These are phyloP conservation scores for Papilio protenor DNA, from an alignment of 2,888 invertebrate species.

Conservation along the genomic window DNA sequence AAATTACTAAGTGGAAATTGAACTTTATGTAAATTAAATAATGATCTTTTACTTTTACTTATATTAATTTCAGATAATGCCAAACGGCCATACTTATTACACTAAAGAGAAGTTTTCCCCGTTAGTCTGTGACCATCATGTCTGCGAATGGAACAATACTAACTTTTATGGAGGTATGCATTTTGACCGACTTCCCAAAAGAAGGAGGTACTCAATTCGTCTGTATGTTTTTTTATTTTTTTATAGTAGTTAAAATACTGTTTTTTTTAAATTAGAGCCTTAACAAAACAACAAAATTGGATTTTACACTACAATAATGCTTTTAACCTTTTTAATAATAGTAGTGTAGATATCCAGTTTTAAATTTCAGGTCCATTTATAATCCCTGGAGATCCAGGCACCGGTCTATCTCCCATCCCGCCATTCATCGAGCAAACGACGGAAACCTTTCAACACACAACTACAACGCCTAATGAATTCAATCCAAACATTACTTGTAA, in stretches of 20 bases:
- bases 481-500: slow-evolving; percentile 69
- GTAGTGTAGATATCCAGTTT: not conserved
- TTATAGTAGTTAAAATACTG: no score
- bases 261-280: no score
- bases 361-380: slow-evolving; percentile 69
- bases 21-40: no score
- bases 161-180: slow-evolving; percentile 76
- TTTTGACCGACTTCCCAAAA: no score
- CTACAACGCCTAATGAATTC: slow-evolving; percentile 49
- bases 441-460: slow-evolving; percentile 49
- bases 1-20: no score
- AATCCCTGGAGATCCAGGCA: slow-evolving; percentile 76
- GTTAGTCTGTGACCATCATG: slow-evolving; percentile 72
- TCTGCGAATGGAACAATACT: slow-evolving; percentile 79
- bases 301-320: no score
- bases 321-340: not conserved
- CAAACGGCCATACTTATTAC: slow-evolving; percentile 74
- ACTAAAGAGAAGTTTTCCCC: slow-evolving; percentile 71
- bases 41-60: not conserved
- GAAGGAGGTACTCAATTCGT: no score
- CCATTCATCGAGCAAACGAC: slow-evolving; percentile 72
- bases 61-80: slow-evolving; percentile 60
- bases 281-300: not conserved
- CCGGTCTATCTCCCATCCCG: slow-evolving; percentile 67
- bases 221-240: not conserved